phyloP scores from a whole-genome alignment of 1,140 invertebrate species.

The Zophobas atratus region DNA sequence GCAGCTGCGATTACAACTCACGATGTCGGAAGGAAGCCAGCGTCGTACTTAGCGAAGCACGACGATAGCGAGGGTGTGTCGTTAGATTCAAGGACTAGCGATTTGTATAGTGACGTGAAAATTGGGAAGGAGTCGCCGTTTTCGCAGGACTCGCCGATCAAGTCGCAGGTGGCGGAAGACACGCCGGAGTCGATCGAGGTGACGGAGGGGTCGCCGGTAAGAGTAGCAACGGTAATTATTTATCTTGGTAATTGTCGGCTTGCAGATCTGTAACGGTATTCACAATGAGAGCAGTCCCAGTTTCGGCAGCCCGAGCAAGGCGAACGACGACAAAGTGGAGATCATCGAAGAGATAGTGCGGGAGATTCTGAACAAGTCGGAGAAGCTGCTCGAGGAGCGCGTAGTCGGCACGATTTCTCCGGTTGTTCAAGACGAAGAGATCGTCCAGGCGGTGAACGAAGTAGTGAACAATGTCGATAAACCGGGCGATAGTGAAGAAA shows the following conservation, averaged over 20 bases:
- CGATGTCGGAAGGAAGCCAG: slow-evolving; percentile 73
- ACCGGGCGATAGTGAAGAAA: slow-evolving; percentile 50
- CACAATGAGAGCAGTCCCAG: slow-evolving; percentile 64
- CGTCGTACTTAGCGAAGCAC: slow-evolving; percentile 69
- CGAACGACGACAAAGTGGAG: slow-evolving; percentile 70
- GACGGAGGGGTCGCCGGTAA: slow-evolving; percentile 13
- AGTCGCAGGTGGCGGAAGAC: slow-evolving; percentile 60
- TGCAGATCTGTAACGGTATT: slow-evolving; percentile 65
- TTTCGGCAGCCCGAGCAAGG: slow-evolving; percentile 62
- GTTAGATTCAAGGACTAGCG: slow-evolving; percentile 71
- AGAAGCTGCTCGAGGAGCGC: slow-evolving; percentile 70
- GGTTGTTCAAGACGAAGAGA: slow-evolving; percentile 71
- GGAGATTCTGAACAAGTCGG: slow-evolving; percentile 73
- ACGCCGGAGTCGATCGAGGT: slow-evolving; percentile 29
- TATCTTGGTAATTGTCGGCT: slow-evolving; percentile 37
- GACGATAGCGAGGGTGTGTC: slow-evolving; percentile 72
- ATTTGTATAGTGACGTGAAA: slow-evolving; percentile 71
- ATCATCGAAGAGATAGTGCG: slow-evolving; percentile 74
- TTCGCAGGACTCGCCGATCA: slow-evolving; percentile 63
- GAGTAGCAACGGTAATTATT: not conserved
- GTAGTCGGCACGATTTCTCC: slow-evolving; percentile 58
- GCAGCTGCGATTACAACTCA: slow-evolving; percentile 74
- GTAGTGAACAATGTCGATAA: slow-evolving; percentile 63
- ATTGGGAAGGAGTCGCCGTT: slow-evolving; percentile 67
- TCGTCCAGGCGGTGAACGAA: slow-evolving; percentile 68